Percentiles rank a stretch among this genome's conserved stretches.
Conservation (phyloP, 2,888 invertebrate species). For the Thyatira batis region DNA sequence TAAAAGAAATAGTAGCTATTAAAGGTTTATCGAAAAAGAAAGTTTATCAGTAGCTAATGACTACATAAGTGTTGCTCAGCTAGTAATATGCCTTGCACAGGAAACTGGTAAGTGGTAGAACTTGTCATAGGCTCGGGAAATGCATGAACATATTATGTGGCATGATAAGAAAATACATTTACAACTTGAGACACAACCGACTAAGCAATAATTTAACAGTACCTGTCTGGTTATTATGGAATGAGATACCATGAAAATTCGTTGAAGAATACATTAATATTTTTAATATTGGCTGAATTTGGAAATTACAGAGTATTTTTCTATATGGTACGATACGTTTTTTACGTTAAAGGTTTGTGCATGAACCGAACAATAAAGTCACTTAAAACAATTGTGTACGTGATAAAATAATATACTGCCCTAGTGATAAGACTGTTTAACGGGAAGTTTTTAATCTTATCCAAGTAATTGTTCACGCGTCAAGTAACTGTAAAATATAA, state of each 20-base stretch:
- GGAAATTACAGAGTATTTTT: too few species aligned
- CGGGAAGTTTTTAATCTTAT: constrained; percentile 44
- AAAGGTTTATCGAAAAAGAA: constrained; percentile 45
- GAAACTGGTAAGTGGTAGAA: constrained; percentile 46
- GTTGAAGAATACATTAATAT: too few species aligned
- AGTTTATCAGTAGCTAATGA: constrained; percentile 43
- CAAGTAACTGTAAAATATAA: constrained; percentile 24
- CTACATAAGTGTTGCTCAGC: constrained; percentile 33
- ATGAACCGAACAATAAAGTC: not conserved
- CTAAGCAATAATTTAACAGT: not conserved
- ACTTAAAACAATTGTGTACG: constrained; percentile 23
- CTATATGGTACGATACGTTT: too few species aligned
- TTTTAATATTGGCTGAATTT: too few species aligned
- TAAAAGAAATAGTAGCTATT: constrained; percentile 30
- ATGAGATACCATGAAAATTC: not conserved
- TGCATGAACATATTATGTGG: constrained; percentile 33
- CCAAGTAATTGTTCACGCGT: constrained; percentile 32
- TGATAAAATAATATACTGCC: constrained; percentile 21
- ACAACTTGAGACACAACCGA: constrained; percentile 6
- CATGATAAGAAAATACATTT: constrained; percentile 40
- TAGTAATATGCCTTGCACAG: constrained; percentile 45
- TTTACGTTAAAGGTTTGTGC: not conserved
- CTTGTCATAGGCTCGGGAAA: constrained; percentile 51
- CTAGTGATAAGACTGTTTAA: constrained; percentile 23
- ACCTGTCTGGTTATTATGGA: not conserved